Conservation (phyloP, 2,888 invertebrate genomes). For the Spodoptera exigua region DNA sequence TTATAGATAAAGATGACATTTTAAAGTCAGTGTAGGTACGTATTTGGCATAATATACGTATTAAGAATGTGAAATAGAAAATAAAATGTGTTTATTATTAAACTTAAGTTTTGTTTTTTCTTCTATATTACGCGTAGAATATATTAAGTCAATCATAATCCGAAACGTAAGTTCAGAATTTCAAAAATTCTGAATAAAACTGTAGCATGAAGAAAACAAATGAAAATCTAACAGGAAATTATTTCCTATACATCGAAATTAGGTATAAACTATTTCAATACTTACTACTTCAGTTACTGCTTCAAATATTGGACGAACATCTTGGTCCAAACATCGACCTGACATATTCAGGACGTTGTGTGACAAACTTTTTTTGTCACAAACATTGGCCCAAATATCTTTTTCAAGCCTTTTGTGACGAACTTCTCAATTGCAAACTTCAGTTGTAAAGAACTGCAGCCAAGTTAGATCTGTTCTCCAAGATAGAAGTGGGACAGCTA, state of each 20-base stretch:
- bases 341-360: no score
- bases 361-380: constrained; percentile 29
- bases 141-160: no score
- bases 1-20: no score
- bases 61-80: no score
- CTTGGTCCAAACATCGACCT: no score
- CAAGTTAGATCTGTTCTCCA: constrained; percentile 9
- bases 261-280: constrained; percentile 27
- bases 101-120: constrained; percentile 1
- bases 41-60: no score
- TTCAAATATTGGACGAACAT: constrained; percentile 3
- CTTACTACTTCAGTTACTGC: constrained; percentile 37
- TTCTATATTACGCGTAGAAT: no score
- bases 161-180: no score
- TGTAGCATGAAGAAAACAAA: neutral
- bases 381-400: constrained; percentile 24
- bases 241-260: constrained; percentile 28
- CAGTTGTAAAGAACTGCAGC: constrained; percentile 13
- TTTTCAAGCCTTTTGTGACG: constrained; percentile 17
- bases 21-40: no score
- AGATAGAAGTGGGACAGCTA: constrained; percentile 9
- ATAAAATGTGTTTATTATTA: no score
- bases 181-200: neutral
- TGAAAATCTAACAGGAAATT: constrained; percentile 12
- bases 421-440: constrained; percentile 39